Conservation (phyloP, 92 coral and sea anemone genomes). For the Galaxea fascicularis region DNA sequence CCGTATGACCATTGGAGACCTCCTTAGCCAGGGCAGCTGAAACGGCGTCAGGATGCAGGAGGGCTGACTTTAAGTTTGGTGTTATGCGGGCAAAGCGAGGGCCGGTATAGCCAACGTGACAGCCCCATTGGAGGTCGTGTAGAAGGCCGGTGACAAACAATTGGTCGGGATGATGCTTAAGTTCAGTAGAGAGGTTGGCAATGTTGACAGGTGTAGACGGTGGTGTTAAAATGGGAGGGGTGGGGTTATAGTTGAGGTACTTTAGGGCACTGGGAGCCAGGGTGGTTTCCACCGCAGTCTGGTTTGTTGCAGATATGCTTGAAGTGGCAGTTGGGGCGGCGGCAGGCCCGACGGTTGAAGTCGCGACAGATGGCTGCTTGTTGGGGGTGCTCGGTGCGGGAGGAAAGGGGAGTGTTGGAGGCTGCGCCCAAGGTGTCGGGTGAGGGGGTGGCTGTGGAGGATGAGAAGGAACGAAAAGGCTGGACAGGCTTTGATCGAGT, state of each 20-base stretch:
- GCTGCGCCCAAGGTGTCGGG: too few species aligned
- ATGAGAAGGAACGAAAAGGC: not conserved
- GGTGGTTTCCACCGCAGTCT: conserved; percentile 28
- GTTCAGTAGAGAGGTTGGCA: conserved; percentile 11
- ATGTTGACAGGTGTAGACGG: conserved; percentile 18
- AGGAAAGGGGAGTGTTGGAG: too few species aligned
- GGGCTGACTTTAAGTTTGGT: conserved; percentile 16
- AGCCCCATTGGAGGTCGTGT: conserved; percentile 24
- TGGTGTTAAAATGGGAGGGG: conserved; percentile 1
- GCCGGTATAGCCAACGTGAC: conserved; percentile 8
- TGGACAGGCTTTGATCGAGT: conserved; percentile 1
- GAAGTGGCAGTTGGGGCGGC: conserved; percentile 31
- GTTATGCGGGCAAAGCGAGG: conserved; percentile 1
- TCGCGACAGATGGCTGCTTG: conserved; percentile 7
- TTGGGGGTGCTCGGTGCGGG: not conserved
- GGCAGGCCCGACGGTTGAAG: conserved; percentile 13
- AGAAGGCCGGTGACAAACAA: not conserved
- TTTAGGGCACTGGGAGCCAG: conserved; percentile 23
- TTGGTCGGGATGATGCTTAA: conserved; percentile 21
- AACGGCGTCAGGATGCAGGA: conserved; percentile 7
- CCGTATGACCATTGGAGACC: not conserved
- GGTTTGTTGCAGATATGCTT: conserved; percentile 28
- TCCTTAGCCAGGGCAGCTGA: conserved; percentile 32
- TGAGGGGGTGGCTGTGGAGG: too few species aligned
- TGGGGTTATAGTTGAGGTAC: not conserved